Base-by-base conservation (phyloP, 1,140 invertebrate genomes). In the Oncopeltus fasciatus region DNA sequence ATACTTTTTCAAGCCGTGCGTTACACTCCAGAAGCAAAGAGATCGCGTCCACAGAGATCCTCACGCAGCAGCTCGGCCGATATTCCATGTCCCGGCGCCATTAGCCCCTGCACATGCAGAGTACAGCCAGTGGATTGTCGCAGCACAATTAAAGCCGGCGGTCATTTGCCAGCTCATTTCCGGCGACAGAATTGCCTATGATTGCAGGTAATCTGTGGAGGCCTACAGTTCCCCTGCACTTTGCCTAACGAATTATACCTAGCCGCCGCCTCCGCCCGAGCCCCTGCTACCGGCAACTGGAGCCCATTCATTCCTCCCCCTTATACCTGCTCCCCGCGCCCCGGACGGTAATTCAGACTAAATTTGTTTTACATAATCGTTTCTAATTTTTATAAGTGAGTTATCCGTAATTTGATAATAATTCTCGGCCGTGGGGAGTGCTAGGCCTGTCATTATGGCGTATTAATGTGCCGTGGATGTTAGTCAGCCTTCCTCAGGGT, bases 291-390 rank as follows among this genome's bases (percentile, higher is more conserved):
- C 5, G 5, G 5, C 31, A 8, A 38, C 31, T 38, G 5, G 14
- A 5, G 5, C 31, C 31, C 31, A 38, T 38, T 38, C 31, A 38
- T 14, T 8, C 14, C 14, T 38, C 5, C 31, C 14, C 53, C 27
- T 9, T 28, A 8, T 27, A 24, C 27, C 31, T 38, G 31, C 31
- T 38, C 31, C 14, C n/a, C n/a, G n/a, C n/a, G n/a, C n/a, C n/a
- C n/a, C 9, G 3, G 27, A 29, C 4, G 18, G n/a, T 31, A 58
- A 44, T 58, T 49, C 28, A n/a, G n/a, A 38, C 57, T 49, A 64
- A 64, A 64, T 64, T 59, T 64, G 62, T 64, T 64, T 64, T 64
- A 64, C 62, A 64, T 64, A 64, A 64, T 64, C 57, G 62, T 57
- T 59, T 59, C 57, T 49, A 64, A 64, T 64, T 59, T n/a, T 53